Evolutionary conservation across 1,140 invertebrate species (phyloP).

Genomic region (Drosophila seguyi): DNA sequence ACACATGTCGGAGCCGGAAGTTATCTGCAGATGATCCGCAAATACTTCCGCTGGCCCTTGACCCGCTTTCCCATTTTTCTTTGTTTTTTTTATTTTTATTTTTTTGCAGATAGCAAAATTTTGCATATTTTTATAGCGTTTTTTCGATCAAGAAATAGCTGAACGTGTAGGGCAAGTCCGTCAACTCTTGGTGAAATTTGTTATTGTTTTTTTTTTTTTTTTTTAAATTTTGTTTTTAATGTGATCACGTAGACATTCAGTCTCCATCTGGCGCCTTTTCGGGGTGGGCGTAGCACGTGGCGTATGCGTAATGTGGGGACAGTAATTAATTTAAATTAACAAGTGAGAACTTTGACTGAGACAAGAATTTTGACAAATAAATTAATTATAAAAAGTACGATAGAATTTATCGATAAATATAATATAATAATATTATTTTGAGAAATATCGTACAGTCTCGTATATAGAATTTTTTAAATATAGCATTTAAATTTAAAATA

Average conservation of each 20-base stretch:
- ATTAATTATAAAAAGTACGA: no score
- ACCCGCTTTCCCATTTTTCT: slow-evolving; percentile 50
- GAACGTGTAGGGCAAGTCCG: slow-evolving; percentile 46
- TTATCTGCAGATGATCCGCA: slow-evolving; percentile 35
- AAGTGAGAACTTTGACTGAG: background rate
- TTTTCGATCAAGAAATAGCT: slow-evolving; percentile 35
- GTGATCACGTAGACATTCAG: slow-evolving; percentile 9
- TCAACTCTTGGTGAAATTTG: slow-evolving; percentile 10
- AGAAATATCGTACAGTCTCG: no score
- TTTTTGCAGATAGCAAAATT: slow-evolving; percentile 1
- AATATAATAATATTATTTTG: no score
- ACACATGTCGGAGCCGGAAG: slow-evolving; percentile 43
- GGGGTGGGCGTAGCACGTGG: slow-evolving; percentile 22
- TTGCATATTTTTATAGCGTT: slow-evolving; percentile 36
- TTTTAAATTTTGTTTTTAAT: background rate
- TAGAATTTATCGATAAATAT: no score
- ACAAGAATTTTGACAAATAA: no score
- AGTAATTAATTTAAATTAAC: background rate
- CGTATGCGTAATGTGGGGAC: slow-evolving; percentile 14
- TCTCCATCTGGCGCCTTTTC: background rate
- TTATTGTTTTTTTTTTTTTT: no score
- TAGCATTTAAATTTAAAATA: no score
- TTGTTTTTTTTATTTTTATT: background rate
- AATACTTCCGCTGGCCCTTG: slow-evolving; percentile 75
- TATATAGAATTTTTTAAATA: no score